phyloP scores from a whole-genome alignment of 1,140 invertebrate genomes.

The Heliconius eleuchia region DNA sequence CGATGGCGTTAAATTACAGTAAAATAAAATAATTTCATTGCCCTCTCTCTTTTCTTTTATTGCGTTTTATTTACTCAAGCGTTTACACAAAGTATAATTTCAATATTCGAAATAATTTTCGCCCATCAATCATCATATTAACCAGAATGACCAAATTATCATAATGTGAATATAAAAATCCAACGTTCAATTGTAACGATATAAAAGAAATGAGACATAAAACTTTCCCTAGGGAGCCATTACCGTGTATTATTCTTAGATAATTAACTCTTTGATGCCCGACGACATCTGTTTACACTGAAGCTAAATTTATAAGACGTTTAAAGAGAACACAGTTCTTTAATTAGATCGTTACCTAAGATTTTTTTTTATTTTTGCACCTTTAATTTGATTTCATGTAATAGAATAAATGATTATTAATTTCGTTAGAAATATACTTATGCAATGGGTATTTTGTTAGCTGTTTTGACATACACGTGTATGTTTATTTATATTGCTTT shows the following conservation, averaged over 20 bases:
- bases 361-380: constrained; percentile 23
- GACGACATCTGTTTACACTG: constrained; percentile 68
- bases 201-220: constrained; percentile 49
- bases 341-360: constrained; percentile 37
- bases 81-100: neutral
- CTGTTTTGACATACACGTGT: neutral
- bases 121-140: neutral
- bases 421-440: neutral
- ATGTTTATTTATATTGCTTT: neutral
- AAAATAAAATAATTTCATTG: too few species aligned
- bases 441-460: neutral
- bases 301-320: constrained; percentile 41
- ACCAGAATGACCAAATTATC: constrained; percentile 6
- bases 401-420: neutral
- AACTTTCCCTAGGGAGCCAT: constrained; percentile 66
- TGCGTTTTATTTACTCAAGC: neutral
- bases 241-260: constrained; percentile 67
- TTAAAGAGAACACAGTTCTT: constrained; percentile 36
- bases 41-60: neutral
- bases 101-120: neutral
- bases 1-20: too few species aligned
- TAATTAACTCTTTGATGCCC: constrained; percentile 76
- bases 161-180: constrained; percentile 22
- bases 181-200: constrained; percentile 27
- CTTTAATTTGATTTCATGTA: constrained; percentile 20